A percentile compares a stretch with the other conserved stretches of the same genome.
Evolutionary conservation across 2,113 vertebrate genomes (phyloP).

Genomic region (Serilophus lunatus): DNA sequence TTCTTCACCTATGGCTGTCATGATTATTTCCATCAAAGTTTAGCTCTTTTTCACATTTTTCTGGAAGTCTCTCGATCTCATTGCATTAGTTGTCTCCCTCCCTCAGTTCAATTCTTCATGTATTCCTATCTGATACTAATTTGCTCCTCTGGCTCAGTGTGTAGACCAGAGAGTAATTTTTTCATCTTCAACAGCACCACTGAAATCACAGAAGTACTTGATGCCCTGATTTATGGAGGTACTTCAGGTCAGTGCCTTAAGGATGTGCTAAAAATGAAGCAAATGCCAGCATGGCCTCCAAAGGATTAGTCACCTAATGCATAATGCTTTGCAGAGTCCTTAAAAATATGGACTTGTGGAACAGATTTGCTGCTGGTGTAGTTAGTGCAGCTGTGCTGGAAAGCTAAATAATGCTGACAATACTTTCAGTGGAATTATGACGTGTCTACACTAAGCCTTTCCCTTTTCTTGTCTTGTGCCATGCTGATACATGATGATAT

Average conservation of each 20-base stretch:
- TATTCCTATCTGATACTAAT: conserved; percentile 1
- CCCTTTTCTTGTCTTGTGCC: neutral
- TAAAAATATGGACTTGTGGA: neutral
- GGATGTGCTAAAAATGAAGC: conserved; percentile 37
- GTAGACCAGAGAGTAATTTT: conserved; percentile 43
- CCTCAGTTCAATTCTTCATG: neutral
- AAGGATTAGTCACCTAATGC: conserved; percentile 28
- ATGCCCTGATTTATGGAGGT: conserved; percentile 48
- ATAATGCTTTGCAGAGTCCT: neutral
- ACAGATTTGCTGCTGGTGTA: neutral
- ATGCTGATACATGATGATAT: neutral
- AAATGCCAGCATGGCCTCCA: neutral
- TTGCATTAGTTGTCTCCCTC: neutral
- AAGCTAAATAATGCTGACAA: neutral
- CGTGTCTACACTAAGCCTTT: neutral
- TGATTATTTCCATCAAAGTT: neutral
- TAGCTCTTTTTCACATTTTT: neutral
- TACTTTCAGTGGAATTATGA: neutral
- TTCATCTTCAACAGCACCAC: neutral
- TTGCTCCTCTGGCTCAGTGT: conserved; percentile 15
- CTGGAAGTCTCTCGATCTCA: conserved; percentile 18
- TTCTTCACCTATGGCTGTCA: neutral
- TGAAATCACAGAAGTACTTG: conserved; percentile 42
- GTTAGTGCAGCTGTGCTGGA: neutral
- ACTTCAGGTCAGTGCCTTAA: conserved; percentile 45